These are phyloP conservation scores for Crocodylus rhombifer DNA, from an alignment of 2,797 vertebrate genomes.

Conservation along the genomic window DNA sequence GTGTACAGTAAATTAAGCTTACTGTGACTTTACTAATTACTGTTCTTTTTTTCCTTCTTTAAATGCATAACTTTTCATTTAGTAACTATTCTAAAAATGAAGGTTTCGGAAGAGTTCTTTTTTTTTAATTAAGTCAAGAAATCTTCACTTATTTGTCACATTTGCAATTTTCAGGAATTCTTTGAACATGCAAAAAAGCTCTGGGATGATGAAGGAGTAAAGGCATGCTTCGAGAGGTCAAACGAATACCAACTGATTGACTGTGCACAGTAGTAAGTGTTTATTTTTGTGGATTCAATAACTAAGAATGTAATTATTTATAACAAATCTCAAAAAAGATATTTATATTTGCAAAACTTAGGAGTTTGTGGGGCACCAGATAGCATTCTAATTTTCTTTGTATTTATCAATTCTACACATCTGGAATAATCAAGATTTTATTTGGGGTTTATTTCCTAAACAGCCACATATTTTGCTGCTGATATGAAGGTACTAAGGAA, in stretches of 20 bases:
- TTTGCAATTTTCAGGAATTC: slow-evolving; percentile 90
- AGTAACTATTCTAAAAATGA: neutral
- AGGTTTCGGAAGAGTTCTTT: neutral
- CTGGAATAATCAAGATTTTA: neutral
- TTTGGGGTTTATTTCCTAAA: neutral
- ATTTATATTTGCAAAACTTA: neutral
- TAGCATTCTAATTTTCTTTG: neutral
- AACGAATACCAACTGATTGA: slow-evolving; percentile 99
- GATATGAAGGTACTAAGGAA: neutral
- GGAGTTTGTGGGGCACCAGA: neutral
- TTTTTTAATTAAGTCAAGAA: neutral
- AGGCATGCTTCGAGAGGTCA: slow-evolving; percentile 97
- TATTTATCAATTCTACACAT: neutral
- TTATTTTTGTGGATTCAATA: neutral
- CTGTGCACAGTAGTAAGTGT: slow-evolving; percentile 98
- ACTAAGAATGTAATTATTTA: neutral
- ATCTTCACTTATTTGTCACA: slow-evolving; percentile 33
- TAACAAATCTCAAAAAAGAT: neutral
- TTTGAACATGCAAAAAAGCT: slow-evolving; percentile 99
- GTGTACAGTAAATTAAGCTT: neutral
- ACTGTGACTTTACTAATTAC: slow-evolving; percentile 5
- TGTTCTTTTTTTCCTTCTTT: slow-evolving; percentile 14
- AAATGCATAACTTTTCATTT: neutral
- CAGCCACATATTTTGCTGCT: neutral
- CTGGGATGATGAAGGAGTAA: slow-evolving; percentile 99